Conservation (phyloP, 53 echinoderm and acorn worm genomes). For the Pentamera pediparva region DNA sequence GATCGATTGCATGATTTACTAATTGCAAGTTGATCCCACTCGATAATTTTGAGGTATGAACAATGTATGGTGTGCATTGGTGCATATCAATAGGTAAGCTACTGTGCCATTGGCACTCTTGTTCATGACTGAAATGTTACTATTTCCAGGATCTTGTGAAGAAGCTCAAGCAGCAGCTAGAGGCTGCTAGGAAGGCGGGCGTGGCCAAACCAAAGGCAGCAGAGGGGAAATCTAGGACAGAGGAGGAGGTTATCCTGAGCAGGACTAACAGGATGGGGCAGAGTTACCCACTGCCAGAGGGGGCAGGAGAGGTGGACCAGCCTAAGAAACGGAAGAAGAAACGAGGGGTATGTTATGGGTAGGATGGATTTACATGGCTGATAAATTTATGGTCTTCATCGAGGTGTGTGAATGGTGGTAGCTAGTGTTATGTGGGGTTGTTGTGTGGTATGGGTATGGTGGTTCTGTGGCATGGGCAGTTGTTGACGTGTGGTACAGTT, state of each 20-base stretch:
- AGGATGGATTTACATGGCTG: too few species aligned
- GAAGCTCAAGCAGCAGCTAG: constrained; percentile 70
- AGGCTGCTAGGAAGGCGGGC: constrained; percentile 62
- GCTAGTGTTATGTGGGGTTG: too few species aligned
- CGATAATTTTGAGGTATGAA: too few species aligned
- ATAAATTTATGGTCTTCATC: neutral
- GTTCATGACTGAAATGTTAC: neutral
- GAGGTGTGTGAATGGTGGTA: too few species aligned
- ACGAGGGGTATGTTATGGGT: constrained; percentile 46
- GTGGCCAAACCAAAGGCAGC: constrained; percentile 23
- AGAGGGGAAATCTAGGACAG: neutral
- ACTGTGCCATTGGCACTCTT: neutral
- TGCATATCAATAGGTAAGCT: neutral
- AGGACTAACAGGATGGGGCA: constrained; percentile 82
- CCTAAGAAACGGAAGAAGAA: constrained; percentile 64
- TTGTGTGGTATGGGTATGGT: too few species aligned
- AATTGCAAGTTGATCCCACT: too few species aligned
- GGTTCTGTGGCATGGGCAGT: too few species aligned
- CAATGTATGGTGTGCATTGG: neutral
- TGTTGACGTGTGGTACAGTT: too few species aligned
- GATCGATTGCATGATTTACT: too few species aligned
- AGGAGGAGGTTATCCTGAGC: constrained; percentile 73
- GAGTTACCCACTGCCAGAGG: constrained; percentile 80
- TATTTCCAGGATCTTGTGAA: constrained; percentile 51
- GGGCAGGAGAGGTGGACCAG: constrained; percentile 33